phyloP scores from a whole-genome alignment of 1,140 invertebrate genomes.

The Pogonognathellus flavescens region DNA sequence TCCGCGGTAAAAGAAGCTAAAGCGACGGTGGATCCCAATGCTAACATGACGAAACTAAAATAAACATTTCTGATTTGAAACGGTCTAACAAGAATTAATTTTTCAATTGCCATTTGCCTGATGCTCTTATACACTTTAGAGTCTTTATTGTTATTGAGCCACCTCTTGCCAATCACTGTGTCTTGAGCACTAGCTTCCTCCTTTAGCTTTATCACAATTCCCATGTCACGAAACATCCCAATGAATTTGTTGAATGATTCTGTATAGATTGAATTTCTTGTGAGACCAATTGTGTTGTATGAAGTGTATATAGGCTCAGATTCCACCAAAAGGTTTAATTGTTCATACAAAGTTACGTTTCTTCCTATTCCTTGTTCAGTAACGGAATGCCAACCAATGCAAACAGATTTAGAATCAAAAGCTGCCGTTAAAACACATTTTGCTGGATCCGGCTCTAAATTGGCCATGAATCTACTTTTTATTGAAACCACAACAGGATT shows the following conservation, averaged over 20 bases:
- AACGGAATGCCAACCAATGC: conserved; percentile 57
- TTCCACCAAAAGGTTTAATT: conserved; percentile 35
- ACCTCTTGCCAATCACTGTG: background rate
- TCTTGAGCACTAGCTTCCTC: conserved; percentile 45
- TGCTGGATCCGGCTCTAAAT: conserved; percentile 54
- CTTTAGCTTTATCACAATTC: conserved; percentile 33
- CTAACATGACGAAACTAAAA: conserved; percentile 43
- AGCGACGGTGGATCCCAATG: too few species aligned
- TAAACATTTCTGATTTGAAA: conserved; percentile 46
- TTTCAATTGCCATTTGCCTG: conserved; percentile 27
- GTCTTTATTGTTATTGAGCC: conserved; percentile 28
- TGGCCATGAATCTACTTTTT: conserved; percentile 42
- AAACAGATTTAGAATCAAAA: conserved; percentile 32
- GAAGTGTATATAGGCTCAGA: conserved; percentile 52
- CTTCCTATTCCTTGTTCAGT: conserved; percentile 45
- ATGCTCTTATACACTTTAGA: conserved; percentile 29
- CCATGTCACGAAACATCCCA: conserved; percentile 54
- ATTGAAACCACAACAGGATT: conserved; percentile 48
- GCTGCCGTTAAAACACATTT: conserved; percentile 53
- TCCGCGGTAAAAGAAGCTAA: too few species aligned
- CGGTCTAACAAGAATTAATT: conserved; percentile 24
- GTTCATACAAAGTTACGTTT: conserved; percentile 53
- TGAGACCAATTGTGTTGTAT: conserved; percentile 55
- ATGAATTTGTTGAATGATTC: conserved; percentile 42
- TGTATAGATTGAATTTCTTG: conserved; percentile 51